These are phyloP conservation scores for Stenodema calcarata DNA, from an alignment of 2,888 invertebrate genomes.

Conservation along the genomic window DNA sequence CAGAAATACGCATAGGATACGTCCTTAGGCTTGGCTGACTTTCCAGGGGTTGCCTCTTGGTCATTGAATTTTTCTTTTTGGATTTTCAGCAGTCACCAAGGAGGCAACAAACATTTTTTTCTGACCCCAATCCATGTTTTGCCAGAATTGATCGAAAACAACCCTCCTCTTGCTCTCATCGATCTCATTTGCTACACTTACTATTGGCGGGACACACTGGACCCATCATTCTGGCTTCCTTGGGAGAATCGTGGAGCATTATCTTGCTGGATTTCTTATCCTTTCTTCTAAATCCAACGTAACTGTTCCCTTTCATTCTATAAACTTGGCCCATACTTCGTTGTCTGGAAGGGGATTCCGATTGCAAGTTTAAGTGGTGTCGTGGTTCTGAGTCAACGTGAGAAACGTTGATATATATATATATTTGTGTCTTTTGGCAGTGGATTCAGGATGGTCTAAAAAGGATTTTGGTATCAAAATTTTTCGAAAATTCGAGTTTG, in stretches of 20 bases:
- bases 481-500: too few relatives aligned
- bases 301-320: background rate
- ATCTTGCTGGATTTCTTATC: background rate
- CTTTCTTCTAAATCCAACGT: background rate
- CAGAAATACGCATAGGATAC: background rate
- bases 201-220: background rate
- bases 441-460: too few relatives aligned
- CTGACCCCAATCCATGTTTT: slow-evolving; percentile 4
- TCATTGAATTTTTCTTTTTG: background rate
- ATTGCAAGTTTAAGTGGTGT: too few relatives aligned
- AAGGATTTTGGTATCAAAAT: too few relatives aligned
- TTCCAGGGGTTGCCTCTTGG: too few relatives aligned
- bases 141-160: background rate
- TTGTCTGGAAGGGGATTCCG: too few relatives aligned
- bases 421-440: too few relatives aligned
- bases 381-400: too few relatives aligned
- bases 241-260: background rate
- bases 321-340: too few relatives aligned
- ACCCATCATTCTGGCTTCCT: background rate
- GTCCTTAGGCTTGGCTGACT: too few relatives aligned
- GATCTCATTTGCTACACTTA: background rate
- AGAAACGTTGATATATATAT: too few relatives aligned
- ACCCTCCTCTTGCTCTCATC: background rate
- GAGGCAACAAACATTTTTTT: slow-evolving; percentile 31
- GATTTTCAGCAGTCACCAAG: background rate